Evolutionary conservation across 2,888 invertebrate genomes (phyloP).

Genomic region (Bruchidius siliquastri): DNA sequence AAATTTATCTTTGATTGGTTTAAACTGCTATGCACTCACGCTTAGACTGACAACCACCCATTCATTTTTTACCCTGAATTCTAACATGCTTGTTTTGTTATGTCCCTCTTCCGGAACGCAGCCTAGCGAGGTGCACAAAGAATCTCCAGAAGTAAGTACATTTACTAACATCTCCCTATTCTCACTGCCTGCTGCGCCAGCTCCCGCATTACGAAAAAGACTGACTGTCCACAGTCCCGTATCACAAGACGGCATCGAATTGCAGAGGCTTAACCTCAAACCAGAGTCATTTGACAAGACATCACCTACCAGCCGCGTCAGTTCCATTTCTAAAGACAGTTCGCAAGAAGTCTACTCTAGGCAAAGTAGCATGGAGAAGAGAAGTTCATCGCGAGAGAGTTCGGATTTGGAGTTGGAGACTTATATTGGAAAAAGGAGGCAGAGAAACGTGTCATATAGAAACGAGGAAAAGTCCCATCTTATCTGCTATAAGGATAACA

Average conservation of each 20-base stretch:
- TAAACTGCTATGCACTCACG: background rate
- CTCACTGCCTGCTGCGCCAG: conserved; percentile 29
- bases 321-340: conserved; percentile 30
- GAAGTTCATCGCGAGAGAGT: conserved; percentile 37
- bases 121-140: conserved; percentile 43
- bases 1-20: background rate
- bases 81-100: conserved; percentile 30
- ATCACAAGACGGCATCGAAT: conserved; percentile 25
- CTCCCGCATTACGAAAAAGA: conserved; percentile 32
- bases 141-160: conserved; percentile 47
- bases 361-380: conserved; percentile 25
- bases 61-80: background rate
- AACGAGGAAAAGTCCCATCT: conserved; percentile 44
- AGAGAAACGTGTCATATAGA: conserved; percentile 35
- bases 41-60: background rate
- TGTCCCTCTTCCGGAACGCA: conserved; percentile 38
- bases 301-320: conserved; percentile 14
- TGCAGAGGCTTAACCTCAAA: conserved; percentile 25
- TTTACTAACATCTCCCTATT: conserved; percentile 28
- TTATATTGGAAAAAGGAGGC: conserved; percentile 24
- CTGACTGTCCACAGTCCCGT: conserved; percentile 20
- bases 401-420: conserved; percentile 40
- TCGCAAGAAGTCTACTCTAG: conserved; percentile 35
- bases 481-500: conserved; percentile 42
- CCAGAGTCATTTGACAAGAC: conserved; percentile 7